Evolutionary conservation across 30 jellyfish, hydroid and myxozoan genomes (phyloP).

Genomic region (Cassiopea andromeda): DNA sequence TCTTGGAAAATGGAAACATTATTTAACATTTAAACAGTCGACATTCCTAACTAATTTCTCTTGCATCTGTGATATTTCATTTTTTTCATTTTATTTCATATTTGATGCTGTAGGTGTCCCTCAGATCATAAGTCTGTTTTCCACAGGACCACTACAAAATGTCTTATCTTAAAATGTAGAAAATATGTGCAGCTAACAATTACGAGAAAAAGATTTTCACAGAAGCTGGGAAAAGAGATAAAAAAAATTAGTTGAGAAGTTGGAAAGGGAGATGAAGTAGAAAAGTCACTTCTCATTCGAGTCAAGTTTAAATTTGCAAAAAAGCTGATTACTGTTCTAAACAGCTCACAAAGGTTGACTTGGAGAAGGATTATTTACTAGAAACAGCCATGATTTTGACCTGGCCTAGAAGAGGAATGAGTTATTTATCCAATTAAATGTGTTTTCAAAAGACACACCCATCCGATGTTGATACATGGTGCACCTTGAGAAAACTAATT

Average conservation of each 20-base stretch:
- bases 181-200: no score
- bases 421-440: neutral
- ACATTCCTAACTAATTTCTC: no score
- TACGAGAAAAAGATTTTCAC: no score
- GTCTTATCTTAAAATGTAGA: no score
- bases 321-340: neutral
- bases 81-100: no score
- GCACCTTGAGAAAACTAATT: neutral
- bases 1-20: no score
- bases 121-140: no score
- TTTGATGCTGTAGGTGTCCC: no score
- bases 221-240: no score
- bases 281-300: neutral
- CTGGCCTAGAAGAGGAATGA: neutral
- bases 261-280: neutral
- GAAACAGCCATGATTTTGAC: neutral
- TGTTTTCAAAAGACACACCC: neutral
- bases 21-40: no score
- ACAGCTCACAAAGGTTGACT: neutral
- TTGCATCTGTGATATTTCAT: no score
- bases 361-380: neutral
- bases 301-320: neutral
- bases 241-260: neutral
- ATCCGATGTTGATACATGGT: neutral
- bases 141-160: no score